Conservation (phyloP, 2,888 invertebrate genomes). For the Brachyptera putata region DNA sequence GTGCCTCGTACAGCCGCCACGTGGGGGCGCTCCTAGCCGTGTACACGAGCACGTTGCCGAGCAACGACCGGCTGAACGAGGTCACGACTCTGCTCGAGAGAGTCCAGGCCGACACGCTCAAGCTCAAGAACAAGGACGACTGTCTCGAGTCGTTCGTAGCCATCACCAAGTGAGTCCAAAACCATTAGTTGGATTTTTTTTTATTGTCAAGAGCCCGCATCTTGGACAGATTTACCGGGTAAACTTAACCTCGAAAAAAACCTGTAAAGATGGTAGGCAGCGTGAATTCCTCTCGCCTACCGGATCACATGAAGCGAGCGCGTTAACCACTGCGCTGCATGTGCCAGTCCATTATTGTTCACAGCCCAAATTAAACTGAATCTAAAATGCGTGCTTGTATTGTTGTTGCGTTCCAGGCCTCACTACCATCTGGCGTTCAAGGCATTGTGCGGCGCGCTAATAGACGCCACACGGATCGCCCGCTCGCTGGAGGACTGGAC, state of each 20-base stretch:
- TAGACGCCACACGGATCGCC: constrained; percentile 49
- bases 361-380: no score
- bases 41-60: constrained; percentile 53
- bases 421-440: constrained; percentile 66
- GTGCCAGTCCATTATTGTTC: no score
- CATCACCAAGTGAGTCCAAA: constrained; percentile 52
- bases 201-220: no score
- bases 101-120: constrained; percentile 50
- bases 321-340: no score
- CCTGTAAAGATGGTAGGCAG: no score
- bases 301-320: no score
- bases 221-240: no score
- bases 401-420: no score
- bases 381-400: no score
- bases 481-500: not conserved
- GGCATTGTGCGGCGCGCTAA: constrained; percentile 59
- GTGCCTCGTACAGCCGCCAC: constrained; percentile 58
- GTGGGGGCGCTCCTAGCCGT: constrained; percentile 60
- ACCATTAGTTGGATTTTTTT: no score
- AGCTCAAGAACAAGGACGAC: constrained; percentile 55
- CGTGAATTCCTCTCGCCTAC: no score
- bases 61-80: constrained; percentile 42
- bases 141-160: constrained; percentile 57
- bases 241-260: no score
- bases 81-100: constrained; percentile 41